These are phyloP conservation scores for Menura novaehollandiae DNA, from an alignment of 2,113 vertebrate species.

Conservation along the genomic window DNA sequence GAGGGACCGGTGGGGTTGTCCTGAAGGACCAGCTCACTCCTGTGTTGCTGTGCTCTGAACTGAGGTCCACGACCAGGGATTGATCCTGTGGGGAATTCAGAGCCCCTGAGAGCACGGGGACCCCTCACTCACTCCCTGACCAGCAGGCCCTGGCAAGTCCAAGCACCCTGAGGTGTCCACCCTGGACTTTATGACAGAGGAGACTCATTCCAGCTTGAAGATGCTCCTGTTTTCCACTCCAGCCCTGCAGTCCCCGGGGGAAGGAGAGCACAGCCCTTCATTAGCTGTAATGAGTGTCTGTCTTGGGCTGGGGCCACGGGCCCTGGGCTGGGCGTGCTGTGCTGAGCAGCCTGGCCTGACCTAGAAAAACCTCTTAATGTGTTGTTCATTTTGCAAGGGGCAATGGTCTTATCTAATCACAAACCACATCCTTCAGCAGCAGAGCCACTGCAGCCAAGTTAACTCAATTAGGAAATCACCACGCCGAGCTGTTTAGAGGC, in stretches of 20 bases:
- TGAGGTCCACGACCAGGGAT: neutral
- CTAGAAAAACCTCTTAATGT: slow-evolving; percentile 28
- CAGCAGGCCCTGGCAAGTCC: neutral
- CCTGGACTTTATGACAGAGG: neutral
- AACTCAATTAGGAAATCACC: slow-evolving; percentile 54
- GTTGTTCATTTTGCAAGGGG: neutral
- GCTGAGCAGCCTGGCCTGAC: neutral
- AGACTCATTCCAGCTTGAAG: neutral
- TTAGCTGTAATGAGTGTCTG: neutral
- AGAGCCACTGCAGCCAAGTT: neutral
- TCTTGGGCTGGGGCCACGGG: neutral
- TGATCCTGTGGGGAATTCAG: neutral
- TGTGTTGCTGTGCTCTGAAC: rapidly evolving
- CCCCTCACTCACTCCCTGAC: neutral
- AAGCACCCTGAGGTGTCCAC: neutral
- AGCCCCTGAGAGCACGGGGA: neutral
- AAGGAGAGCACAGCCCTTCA: neutral
- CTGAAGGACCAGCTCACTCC: neutral
- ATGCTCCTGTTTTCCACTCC: neutral
- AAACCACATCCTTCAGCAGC: slow-evolving; percentile 24
- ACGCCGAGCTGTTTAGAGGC: neutral
- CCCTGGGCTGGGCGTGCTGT: neutral
- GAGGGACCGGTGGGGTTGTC: neutral
- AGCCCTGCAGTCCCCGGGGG: neutral
- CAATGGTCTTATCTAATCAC: slow-evolving; percentile 31